Conservation (phyloP, 2,888 invertebrate genomes). For the Apodemia hepburni region DNA sequence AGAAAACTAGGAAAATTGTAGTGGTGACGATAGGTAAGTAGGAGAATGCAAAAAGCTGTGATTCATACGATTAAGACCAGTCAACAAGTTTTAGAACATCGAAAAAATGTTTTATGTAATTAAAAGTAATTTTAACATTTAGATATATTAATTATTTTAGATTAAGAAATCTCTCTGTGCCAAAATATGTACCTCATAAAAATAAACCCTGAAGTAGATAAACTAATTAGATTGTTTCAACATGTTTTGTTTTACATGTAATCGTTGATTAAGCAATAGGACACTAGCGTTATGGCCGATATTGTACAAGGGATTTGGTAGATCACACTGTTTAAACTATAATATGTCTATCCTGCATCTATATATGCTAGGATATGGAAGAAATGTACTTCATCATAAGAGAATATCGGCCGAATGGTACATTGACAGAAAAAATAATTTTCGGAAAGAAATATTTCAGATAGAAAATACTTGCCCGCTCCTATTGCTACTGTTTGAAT, state of each 20-base stretch:
- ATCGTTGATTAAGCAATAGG: conserved; percentile 34
- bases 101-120: conserved; percentile 73
- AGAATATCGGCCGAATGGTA: neutral
- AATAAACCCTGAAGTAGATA: conserved; percentile 74
- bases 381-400: neutral
- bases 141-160: conserved; percentile 66
- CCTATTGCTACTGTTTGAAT: conserved; percentile 17
- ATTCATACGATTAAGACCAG: conserved; percentile 79
- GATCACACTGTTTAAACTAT: neutral
- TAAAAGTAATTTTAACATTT: conserved; percentile 62
- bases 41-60: conserved; percentile 77
- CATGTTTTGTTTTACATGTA: conserved; percentile 54
- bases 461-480: conserved; percentile 38
- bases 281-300: neutral
- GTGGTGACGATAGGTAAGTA: conserved; percentile 73
- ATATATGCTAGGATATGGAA: neutral
- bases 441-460: neutral
- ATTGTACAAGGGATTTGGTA: neutral
- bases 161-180: conserved; percentile 86
- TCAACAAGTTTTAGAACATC: conserved; percentile 79
- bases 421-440: neutral
- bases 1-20: conserved; percentile 62
- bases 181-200: conserved; percentile 90
- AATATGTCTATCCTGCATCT: neutral
- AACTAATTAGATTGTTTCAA: conserved; percentile 64